phyloP scores from a whole-genome alignment of 1,140 invertebrate genomes.

The Cephus cinctus region DNA sequence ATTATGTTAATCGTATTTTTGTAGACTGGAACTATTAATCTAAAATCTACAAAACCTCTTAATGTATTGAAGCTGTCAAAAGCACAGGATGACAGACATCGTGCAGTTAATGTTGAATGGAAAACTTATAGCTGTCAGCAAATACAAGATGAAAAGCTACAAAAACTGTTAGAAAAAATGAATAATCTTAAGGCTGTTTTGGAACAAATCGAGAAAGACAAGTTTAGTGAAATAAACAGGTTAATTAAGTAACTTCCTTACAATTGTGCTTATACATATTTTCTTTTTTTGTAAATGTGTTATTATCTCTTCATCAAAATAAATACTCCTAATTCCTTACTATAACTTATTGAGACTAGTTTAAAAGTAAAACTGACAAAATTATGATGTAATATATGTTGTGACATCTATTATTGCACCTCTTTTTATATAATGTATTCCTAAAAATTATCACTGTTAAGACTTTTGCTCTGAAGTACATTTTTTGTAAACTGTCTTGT shows the following conservation, averaged over 20 bases:
- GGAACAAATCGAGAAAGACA: slow-evolving; percentile 30
- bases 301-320: slow-evolving; percentile 15
- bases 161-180: slow-evolving; percentile 21
- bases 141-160: slow-evolving; percentile 7
- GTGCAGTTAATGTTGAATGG: background rate
- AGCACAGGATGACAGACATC: background rate
- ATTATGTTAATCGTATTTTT: background rate
- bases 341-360: background rate
- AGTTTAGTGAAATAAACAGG: slow-evolving; percentile 16
- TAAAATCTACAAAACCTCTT: background rate
- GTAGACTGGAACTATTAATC: background rate
- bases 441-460: background rate
- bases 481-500: slow-evolving; percentile 15
- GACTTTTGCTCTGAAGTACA: background rate
- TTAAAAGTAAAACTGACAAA: background rate
- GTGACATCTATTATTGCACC: background rate
- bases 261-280: slow-evolving; percentile 1
- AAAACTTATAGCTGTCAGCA: background rate
- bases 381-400: background rate
- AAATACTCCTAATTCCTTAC: slow-evolving; percentile 12
- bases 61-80: too few relatives aligned
- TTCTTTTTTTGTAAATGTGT: slow-evolving; percentile 9
- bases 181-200: slow-evolving; percentile 25
- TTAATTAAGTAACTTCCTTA: slow-evolving; percentile 18
- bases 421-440: background rate